These are phyloP conservation scores for Popillia japonica DNA, from an alignment of 1,140 invertebrate genomes.

Conservation along the genomic window DNA sequence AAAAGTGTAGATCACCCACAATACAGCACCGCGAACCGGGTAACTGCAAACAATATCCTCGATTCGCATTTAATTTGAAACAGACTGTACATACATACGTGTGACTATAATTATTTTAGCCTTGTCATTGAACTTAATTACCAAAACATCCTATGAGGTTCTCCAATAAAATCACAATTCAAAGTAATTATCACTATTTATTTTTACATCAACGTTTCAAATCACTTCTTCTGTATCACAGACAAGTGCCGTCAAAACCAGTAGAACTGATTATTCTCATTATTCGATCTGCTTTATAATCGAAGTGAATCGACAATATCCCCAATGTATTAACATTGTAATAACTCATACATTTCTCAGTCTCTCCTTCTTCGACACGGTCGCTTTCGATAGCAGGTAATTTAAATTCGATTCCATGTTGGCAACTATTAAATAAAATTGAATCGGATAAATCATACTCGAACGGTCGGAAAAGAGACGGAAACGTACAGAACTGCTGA, in stretches of 20 bases:
- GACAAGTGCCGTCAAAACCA: not conserved
- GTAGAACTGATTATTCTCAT: not conserved
- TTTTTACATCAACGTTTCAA: not conserved
- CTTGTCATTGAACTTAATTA: conserved; percentile 6
- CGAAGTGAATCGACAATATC: not conserved
- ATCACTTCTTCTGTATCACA: not conserved
- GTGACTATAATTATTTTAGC: not conserved
- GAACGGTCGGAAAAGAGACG: not conserved
- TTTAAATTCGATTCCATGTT: conserved; percentile 16
- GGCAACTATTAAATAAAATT: conserved; percentile 30
- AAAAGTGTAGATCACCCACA: no score
- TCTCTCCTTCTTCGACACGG: not conserved
- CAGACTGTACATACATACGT: no score
- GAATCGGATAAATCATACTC: conserved; percentile 13
- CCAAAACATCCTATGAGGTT: not conserved
- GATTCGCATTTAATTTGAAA: no score
- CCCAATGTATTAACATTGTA: not conserved
- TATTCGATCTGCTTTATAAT: not conserved
- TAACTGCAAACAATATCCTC: no score
- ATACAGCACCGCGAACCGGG: no score
- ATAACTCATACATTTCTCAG: not conserved
- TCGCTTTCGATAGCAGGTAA: not conserved
- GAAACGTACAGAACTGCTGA: not conserved
- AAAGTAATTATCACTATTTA: not conserved
- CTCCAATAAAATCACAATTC: not conserved